Conservation (phyloP, 2,888 invertebrate species). For the Trisateles emortualis region DNA sequence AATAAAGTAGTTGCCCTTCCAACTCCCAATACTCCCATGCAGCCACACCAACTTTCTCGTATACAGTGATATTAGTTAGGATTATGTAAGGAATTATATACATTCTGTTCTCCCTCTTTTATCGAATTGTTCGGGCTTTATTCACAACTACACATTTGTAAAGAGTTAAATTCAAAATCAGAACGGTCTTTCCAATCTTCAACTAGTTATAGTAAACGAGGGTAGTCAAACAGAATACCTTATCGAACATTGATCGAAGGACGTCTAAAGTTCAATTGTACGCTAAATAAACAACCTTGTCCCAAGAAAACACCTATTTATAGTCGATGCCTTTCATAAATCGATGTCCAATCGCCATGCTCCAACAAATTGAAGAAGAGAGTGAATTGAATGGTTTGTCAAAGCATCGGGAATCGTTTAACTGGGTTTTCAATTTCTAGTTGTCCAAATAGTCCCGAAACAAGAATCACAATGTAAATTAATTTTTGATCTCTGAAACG, state of each 20-base stretch:
- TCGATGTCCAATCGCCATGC: slow-evolving; percentile 28
- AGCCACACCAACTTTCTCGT: no score
- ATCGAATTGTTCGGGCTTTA: no score
- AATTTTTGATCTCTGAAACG: background rate
- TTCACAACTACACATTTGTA: no score
- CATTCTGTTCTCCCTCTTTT: no score
- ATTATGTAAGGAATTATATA: no score
- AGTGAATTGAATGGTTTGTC: slow-evolving; percentile 23
- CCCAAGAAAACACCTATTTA: slow-evolving; percentile 31
- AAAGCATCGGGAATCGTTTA: slow-evolving; percentile 16
- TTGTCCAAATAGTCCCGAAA: background rate
- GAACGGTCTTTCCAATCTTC: slow-evolving; percentile 18
- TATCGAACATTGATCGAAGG: slow-evolving; percentile 56
- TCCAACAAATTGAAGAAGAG: slow-evolving; percentile 40
- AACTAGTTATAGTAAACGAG: slow-evolving; percentile 16
- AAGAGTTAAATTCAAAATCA: slow-evolving; percentile 11
- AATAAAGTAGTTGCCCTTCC: no score
- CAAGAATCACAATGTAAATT: background rate
- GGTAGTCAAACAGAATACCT: slow-evolving; percentile 36
- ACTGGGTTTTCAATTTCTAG: slow-evolving; percentile 23
- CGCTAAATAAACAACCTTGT: slow-evolving; percentile 54
- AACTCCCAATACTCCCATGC: no score
- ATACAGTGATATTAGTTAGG: no score
- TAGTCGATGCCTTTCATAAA: slow-evolving; percentile 32
- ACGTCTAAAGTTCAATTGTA: slow-evolving; percentile 46